Evolutionary conservation across 1,140 invertebrate species (phyloP), one percentile per base, ranked within the genome.

Genomic region (Venustaconcha ellipsiformis): DNA sequence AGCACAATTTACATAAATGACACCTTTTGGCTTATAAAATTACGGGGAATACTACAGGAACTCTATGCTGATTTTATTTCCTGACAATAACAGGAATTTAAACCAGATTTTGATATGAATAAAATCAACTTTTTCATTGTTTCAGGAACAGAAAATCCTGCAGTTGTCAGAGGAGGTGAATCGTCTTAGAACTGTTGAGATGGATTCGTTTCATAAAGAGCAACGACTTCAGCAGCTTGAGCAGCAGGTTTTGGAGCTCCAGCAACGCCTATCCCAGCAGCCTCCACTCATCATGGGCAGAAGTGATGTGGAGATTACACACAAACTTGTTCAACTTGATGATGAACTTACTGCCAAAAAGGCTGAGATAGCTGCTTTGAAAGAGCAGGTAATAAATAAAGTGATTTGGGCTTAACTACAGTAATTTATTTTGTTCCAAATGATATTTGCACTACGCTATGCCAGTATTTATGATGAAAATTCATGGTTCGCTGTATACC

Each of bases 141-240:
- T 72, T 23, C 70, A 88, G 87, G 88, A 89, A 56, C 84, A 88
- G 69, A 85, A 79, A 67, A 82, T 89, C 63, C 76, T 80, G 55
- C 83, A 83, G 48, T 67, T 89, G 26, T 82, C 80, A 48, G 85
- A 89, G 30, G 88, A 89, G 78, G 78, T 87, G 15, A 81, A 67
- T 14, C 59, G 86, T 57, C 78, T 89, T 17, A 77, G 82, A 17
- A 71, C 56, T n/a, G 67, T 84, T 57, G 87, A 89, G 74, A 80
- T 81, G 73, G 87, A 89, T 37, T 80, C 82, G 1, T 76, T 79
- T 56, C 79, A 82, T n/a, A 89, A 89, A 72, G 87, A 88, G 26
- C 81, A 86, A 57, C 76, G 83, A 15, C 76, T 89, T 26, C 82
- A 87, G 59, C 85, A 88, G 63, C 59, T 87, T 67, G 81, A 85